Conservation (phyloP, 2,113 vertebrate species). For the Vulpes lagopus region DNA sequence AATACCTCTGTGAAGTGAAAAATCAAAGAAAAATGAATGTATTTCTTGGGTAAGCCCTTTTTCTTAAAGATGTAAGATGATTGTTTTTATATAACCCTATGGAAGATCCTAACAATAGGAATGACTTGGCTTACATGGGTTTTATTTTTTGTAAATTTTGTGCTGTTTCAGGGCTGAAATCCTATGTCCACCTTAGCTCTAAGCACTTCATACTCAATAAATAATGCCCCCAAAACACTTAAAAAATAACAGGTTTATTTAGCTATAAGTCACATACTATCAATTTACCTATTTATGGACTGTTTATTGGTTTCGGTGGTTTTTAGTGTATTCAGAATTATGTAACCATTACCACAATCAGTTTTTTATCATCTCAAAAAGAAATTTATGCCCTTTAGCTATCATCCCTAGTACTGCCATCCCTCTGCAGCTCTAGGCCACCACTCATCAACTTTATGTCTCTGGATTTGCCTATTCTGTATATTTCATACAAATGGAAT, state of each 20-base stretch:
- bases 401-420: not conserved
- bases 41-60: slow-evolving; percentile 44
- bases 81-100: not conserved
- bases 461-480: not conserved
- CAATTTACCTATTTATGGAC: not conserved
- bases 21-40: slow-evolving; percentile 16
- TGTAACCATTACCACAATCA: not conserved
- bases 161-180: not conserved
- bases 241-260: not conserved
- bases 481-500: not conserved
- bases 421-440: not conserved
- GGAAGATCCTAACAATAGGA: not conserved
- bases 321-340: slow-evolving; percentile 5
- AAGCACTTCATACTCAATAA: not conserved
- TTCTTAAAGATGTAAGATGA: slow-evolving; percentile 16
- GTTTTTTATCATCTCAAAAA: slow-evolving; percentile 18
- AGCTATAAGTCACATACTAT: not conserved
- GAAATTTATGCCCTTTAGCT: not conserved
- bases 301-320: not conserved
- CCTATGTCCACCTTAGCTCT: not conserved
- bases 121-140: not conserved
- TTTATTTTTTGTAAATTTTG: not conserved
- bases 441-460: not conserved
- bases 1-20: slow-evolving; percentile 8
- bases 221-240: not conserved